Base-by-base conservation (phyloP, 2,797 vertebrate genomes). In the Lepidocolaptes lacrymiger region DNA sequence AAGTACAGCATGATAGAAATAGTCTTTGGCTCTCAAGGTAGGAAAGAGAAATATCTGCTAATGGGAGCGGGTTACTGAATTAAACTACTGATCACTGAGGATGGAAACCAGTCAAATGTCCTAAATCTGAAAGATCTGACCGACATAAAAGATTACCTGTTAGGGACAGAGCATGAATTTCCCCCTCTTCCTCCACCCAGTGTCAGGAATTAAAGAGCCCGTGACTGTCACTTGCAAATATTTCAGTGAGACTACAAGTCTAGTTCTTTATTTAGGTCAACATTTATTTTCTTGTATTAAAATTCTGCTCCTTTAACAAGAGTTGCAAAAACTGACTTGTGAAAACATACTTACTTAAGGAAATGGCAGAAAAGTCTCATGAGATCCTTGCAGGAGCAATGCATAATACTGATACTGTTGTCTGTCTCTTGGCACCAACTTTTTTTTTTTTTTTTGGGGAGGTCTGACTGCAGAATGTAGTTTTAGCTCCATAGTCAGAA, bases 1-100 rank as follows among this genome's bases (percentile, higher is more conserved):
- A 97, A 93, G 34, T 6, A 71, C 64, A 90, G 74, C 68, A 59
- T 76, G 63, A 84, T 54, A 95, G 91, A 82, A 94, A 74, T 39
- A 74, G 49, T 9, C 52, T 87, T 91, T 93, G 91, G 71, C 85
- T 91, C 43, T 94, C 56, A 74, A 87, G 73, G 59, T 75, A 89
- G 80, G 67, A 91, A 94, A 78, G 63, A 83, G 51, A 62, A 91
- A 43, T 92, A 88, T 91, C 55, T 62, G 62, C 55, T 93, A 91
- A 91, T 34, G 67, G 16, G 10, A 75, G 13, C 27, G 90, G 41
- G 54, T 73, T 89, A 71, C 85, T 91, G 75, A 88, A 87, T 30
- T 43, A 49, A 87, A 91, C 51, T 88, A 66, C 69, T 3, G 2
- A 37, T 78, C 41, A 10, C 61, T 59, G 14, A 82, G 36, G 69